Evolutionary conservation across 2,888 invertebrate genomes (phyloP), one percentile per base, ranked within the genome.

Genomic region (Nemapogon koenigi): DNA sequence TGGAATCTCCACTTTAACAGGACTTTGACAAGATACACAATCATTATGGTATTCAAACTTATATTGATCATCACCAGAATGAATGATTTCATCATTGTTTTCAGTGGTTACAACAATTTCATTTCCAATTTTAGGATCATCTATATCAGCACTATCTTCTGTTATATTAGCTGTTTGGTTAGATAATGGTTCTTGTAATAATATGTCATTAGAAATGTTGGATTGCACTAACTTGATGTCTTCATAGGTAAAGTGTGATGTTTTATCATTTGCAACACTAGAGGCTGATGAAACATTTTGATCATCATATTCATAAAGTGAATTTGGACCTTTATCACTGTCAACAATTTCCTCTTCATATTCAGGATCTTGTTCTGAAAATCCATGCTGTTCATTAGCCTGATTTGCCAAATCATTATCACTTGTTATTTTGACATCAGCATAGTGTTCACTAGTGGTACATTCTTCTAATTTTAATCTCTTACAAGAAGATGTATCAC

Each of bases 241-340:
- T n/a, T n/a, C n/a, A n/a, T n/a, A n/a, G n/a, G n/a, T n/a, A n/a
- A n/a, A n/a, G n/a, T n/a, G n/a, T n/a, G n/a, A n/a, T n/a, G n/a
- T n/a, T 43, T 59, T 66, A 41, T 80, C 81, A 49, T 72, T 60
- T 53, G 69, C 70, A 31, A 69, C 52, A 52, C 66, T 73, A 15
- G 66, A 65, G 38, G 62, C 57, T 38, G 67, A 64, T 39, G 70
- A 67, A 39, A 64, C 60, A 61, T 70, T 72, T 49, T 56, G 62
- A 42, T 68, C 72, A 56, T 78, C 72, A 68, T 68, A 72, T 43
- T 76, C 73, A 64, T 67, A 72, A 7, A 65, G 54, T 41, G 66
- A 65, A 10, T 56, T 51, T 35, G 67, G 63, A 13, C 62, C 65
- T 55, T 75, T 73, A 50, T 72, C 68, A 59, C 68, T 72, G 32